Conservation (phyloP, 2,797 vertebrate genomes). For the Cyprinella venusta region DNA sequence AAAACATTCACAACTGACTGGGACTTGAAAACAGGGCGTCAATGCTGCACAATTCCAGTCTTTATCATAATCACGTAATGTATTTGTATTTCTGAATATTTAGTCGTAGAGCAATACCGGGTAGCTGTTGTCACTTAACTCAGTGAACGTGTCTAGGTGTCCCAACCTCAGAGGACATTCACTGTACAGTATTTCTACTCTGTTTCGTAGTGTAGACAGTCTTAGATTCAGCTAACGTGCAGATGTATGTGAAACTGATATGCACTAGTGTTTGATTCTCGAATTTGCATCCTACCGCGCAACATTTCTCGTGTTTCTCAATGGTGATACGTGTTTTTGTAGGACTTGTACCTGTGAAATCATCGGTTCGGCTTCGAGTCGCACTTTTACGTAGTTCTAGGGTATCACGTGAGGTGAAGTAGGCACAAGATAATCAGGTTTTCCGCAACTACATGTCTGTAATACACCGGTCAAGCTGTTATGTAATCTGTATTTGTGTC, state of each 20-base stretch:
- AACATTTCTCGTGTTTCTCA: slow-evolving; percentile 69
- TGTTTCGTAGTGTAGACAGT: slow-evolving; percentile 71
- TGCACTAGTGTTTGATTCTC: slow-evolving; percentile 70
- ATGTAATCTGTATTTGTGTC: slow-evolving; percentile 52
- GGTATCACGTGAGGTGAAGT: slow-evolving; percentile 54
- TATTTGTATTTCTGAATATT: slow-evolving; percentile 75
- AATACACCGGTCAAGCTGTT: slow-evolving; percentile 46
- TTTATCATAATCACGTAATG: slow-evolving; percentile 72
- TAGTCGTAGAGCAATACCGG: slow-evolving; percentile 77
- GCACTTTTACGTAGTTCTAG: slow-evolving; percentile 60
- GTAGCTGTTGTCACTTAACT: slow-evolving; percentile 70
- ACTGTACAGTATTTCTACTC: slow-evolving; percentile 71
- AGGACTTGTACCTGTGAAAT: slow-evolving; percentile 45
- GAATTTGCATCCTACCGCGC: slow-evolving; percentile 61
- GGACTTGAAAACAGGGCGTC: slow-evolving; percentile 64
- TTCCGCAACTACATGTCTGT: slow-evolving; percentile 48
- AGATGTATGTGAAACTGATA: slow-evolving; percentile 72
- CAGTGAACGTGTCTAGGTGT: slow-evolving; percentile 71
- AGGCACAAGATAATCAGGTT: slow-evolving; percentile 57
- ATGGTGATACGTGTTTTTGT: slow-evolving; percentile 55
- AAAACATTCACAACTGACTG: neutral
- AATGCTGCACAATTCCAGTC: slow-evolving; percentile 62
- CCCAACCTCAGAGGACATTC: slow-evolving; percentile 53
- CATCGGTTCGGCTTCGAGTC: slow-evolving; percentile 42
- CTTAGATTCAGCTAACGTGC: slow-evolving; percentile 76